These are phyloP conservation scores for Colostygia pectinataria DNA, from an alignment of 2,888 invertebrate species.

Conservation along the genomic window DNA sequence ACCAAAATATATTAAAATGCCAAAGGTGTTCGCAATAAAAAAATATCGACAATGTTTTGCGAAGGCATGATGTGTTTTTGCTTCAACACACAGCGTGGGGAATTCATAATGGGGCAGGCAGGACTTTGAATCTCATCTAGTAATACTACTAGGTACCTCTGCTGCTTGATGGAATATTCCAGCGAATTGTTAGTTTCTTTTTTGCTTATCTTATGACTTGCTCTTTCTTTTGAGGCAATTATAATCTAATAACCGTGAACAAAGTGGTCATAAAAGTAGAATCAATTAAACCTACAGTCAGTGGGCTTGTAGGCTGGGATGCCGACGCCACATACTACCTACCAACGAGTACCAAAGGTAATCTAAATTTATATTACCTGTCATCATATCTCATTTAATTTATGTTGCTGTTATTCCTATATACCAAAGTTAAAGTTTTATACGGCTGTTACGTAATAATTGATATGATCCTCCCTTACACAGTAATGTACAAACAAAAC, in stretches of 20 bases:
- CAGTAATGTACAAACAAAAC: too few species aligned
- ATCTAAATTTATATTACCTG: too few species aligned
- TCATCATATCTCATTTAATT: too few species aligned
- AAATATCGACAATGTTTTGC: conserved; percentile 40
- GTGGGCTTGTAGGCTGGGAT: background rate
- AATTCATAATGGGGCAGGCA: conserved; percentile 49
- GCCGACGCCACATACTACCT: too few species aligned
- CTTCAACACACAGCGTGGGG: conserved; percentile 40
- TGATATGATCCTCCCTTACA: too few species aligned
- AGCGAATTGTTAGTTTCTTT: background rate
- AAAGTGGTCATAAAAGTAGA: conserved; percentile 4
- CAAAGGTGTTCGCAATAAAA: conserved; percentile 43
- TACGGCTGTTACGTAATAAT: too few species aligned
- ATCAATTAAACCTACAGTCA: too few species aligned
- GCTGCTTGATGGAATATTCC: background rate
- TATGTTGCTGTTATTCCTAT: too few species aligned
- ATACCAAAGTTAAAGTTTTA: too few species aligned
- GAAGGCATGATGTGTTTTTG: conserved; percentile 47
- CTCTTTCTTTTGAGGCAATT: conserved; percentile 3
- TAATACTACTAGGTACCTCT: background rate
- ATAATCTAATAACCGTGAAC: conserved; percentile 1
- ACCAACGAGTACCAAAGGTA: too few species aligned
- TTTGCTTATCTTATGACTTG: conserved; percentile 4
- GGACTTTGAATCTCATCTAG: conserved; percentile 18
- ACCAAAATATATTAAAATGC: conserved; percentile 25